Conservation (phyloP, 2,888 invertebrate species). For the Mythimna ferrago region DNA sequence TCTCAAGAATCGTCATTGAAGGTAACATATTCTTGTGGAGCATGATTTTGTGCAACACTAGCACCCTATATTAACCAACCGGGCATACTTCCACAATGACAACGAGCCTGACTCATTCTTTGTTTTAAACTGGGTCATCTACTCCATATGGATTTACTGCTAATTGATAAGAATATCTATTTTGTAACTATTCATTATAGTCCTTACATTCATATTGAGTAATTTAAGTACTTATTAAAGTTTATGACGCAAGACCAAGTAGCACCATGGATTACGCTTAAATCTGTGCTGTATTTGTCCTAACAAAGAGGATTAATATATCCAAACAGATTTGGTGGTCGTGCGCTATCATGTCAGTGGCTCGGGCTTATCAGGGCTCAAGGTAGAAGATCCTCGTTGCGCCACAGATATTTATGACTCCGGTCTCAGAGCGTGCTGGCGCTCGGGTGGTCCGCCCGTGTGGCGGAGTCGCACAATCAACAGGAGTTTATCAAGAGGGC, state of each 20-base stretch:
- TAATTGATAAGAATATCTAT: constrained; percentile 74
- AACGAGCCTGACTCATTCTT: constrained; percentile 83
- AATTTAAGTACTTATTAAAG: constrained; percentile 20
- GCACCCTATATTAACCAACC: constrained; percentile 42
- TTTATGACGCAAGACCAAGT: constrained; percentile 49
- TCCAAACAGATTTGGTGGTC: constrained; percentile 73
- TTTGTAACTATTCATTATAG: constrained; percentile 60
- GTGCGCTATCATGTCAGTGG: constrained; percentile 65
- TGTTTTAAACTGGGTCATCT: constrained; percentile 84
- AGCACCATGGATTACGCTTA: constrained; percentile 45
- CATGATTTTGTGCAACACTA: constrained; percentile 40
- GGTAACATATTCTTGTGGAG: constrained; percentile 4
- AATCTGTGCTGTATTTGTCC: constrained; percentile 54
- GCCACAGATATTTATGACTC: constrained; percentile 85
- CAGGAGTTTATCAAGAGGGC: constrained; percentile 81
- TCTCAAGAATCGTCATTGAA: neutral
- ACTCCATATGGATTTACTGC: constrained; percentile 77
- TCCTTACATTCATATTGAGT: constrained; percentile 52
- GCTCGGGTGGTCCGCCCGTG: constrained; percentile 84
- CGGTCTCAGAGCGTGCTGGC: constrained; percentile 67
- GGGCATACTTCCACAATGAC: constrained; percentile 78
- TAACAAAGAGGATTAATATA: constrained; percentile 71
- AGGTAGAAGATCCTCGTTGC: constrained; percentile 82
- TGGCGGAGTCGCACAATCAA: constrained; percentile 74
- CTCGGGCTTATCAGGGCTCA: constrained; percentile 82